A percentile compares a stretch with the other conserved stretches of the same genome.
Evolutionary conservation across 2,113 vertebrate genomes (phyloP).

Genomic region (Odocoileus virginianus): DNA sequence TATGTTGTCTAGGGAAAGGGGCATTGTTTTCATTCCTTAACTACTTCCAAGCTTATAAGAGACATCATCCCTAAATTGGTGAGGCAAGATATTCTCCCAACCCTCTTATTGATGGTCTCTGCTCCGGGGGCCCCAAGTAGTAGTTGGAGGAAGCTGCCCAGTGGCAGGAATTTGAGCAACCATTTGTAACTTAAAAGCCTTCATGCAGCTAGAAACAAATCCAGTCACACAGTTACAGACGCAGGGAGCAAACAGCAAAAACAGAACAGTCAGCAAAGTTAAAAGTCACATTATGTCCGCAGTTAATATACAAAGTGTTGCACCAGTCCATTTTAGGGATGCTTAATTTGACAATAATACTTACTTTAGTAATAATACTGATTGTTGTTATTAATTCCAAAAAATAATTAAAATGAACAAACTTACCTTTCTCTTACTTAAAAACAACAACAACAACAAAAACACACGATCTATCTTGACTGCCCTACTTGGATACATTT

Average conservation of each 20-base stretch:
- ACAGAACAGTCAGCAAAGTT: not conserved
- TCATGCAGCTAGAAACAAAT: not conserved
- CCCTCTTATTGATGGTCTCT: not conserved
- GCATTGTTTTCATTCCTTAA: not conserved
- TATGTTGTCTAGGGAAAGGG: not conserved
- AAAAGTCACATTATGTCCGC: not conserved
- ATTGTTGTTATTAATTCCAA: not conserved
- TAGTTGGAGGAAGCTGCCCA: not conserved
- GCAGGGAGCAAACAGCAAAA: not conserved
- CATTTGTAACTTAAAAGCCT: not conserved
- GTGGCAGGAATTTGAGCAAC: not conserved
- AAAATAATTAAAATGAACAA: not conserved
- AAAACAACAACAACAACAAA: not conserved
- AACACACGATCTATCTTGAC: not conserved
- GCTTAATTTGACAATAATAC: not conserved
- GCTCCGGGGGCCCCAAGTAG: not conserved
- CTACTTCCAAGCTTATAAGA: not conserved
- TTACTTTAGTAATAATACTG: not conserved
- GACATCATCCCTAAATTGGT: not conserved
- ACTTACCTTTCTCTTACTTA: not conserved
- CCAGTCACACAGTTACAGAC: not conserved
- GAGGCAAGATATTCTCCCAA: not conserved
- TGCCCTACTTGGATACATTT: not conserved
- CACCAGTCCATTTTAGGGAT: not conserved
- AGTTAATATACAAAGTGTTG: not conserved